Conservation (phyloP, 2,113 vertebrate genomes). For the Calypte anna region DNA sequence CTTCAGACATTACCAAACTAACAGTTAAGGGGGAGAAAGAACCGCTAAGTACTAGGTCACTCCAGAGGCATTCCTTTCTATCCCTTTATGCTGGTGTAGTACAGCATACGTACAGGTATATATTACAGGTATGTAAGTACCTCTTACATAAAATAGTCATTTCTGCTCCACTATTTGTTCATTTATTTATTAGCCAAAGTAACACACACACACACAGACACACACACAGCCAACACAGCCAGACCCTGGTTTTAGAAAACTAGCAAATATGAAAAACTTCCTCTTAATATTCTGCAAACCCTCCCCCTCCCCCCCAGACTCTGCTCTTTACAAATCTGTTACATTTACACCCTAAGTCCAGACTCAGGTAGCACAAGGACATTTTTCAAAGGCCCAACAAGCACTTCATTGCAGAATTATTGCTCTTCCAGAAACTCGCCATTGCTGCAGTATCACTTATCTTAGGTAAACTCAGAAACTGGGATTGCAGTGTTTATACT, state of each 20-base stretch:
- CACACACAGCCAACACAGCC: not conserved
- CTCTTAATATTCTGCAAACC: not conserved
- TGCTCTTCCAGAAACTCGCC: not conserved
- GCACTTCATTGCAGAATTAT: not conserved
- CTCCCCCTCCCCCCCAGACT: not conserved
- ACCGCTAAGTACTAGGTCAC: not conserved
- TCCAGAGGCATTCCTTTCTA: not conserved
- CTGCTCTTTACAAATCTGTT: not conserved
- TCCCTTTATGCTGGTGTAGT: not conserved
- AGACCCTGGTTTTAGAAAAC: conserved; percentile 39
- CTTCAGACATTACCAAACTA: not conserved
- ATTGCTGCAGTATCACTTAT: not conserved
- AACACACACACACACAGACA: not conserved
- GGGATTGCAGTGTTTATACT: not conserved
- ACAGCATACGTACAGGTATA: not conserved
- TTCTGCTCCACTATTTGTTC: not conserved
- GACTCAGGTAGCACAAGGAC: not conserved
- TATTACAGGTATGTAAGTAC: not conserved
- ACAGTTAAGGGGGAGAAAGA: not conserved
- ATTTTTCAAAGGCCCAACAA: not conserved
- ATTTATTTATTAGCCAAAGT: conserved; percentile 24
- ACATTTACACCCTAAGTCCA: not conserved
- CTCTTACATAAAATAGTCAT: not conserved
- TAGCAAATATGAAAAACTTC: conserved; percentile 14
- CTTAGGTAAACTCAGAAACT: not conserved